Evolutionary conservation across 2,888 invertebrate genomes (phyloP).

Genomic region (Marronus borbonicus): DNA sequence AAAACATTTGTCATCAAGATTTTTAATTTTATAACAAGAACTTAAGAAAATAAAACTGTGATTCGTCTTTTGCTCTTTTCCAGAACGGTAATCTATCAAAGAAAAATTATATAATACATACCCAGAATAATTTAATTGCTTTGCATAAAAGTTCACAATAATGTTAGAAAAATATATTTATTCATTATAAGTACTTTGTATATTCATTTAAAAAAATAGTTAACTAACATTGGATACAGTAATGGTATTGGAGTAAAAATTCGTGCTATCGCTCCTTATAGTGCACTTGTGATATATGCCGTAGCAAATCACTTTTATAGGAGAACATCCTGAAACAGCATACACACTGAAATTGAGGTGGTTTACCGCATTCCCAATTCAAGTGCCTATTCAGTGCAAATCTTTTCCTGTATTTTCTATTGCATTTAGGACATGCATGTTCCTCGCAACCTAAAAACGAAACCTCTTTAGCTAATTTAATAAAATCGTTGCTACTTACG

Average conservation of each 20-base stretch:
- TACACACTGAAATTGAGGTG: constrained; percentile 41
- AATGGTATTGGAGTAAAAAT: neutral
- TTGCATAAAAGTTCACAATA: too few species aligned
- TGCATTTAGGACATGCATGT: constrained; percentile 40
- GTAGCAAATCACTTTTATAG: constrained; percentile 35
- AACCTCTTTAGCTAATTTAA: neutral
- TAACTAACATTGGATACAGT: neutral
- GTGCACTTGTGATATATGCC: constrained; percentile 34
- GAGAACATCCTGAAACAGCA: constrained; percentile 43
- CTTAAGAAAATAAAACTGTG: too few species aligned
- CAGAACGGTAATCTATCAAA: too few species aligned
- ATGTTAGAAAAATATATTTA: neutral
- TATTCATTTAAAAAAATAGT: neutral
- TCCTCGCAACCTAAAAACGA: constrained; percentile 35
- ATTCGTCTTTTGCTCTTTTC: too few species aligned
- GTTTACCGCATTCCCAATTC: constrained; percentile 45
- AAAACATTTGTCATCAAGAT: too few species aligned
- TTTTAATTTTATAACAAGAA: too few species aligned
- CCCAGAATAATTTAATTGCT: too few species aligned
- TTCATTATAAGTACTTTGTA: neutral
- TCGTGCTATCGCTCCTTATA: constrained; percentile 21
- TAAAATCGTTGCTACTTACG: constrained; percentile 13
- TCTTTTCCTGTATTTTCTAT: constrained; percentile 43
- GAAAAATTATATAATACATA: too few species aligned
- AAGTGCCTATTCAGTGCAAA: constrained; percentile 41